Evolutionary conservation across 1,140 invertebrate genomes (phyloP).

Genomic region (Maconellicoccus hirsutus): DNA sequence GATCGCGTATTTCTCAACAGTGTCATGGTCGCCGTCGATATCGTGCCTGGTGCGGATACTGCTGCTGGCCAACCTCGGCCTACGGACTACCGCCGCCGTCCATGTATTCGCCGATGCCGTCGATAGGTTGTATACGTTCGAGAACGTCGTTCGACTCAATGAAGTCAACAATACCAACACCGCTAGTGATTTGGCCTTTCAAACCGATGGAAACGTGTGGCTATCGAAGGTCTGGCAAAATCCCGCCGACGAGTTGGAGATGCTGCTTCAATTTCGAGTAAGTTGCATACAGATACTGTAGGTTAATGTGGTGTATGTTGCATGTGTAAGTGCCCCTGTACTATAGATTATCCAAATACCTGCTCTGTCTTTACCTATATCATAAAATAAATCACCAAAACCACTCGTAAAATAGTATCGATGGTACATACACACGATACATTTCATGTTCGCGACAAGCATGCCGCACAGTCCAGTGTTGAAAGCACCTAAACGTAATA

Average conservation of each 20-base stretch:
- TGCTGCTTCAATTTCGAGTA: not conserved
- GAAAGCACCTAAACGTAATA: too few species aligned
- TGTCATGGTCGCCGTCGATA: not conserved
- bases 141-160: not conserved
- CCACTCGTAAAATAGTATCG: too few species aligned
- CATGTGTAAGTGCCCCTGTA: too few species aligned
- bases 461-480: not conserved
- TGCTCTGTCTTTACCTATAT: too few species aligned
- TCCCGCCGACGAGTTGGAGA: not conserved
- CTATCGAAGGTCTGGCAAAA: not conserved
- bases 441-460: not conserved
- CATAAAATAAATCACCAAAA: too few species aligned
- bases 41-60: not conserved
- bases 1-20: not conserved
- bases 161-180: not conserved
- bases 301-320: too few species aligned
- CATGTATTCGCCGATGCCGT: not conserved
- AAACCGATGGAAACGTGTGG: not conserved
- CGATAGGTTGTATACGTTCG: not conserved
- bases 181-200: not conserved
- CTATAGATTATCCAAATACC: too few species aligned
- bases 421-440: too few species aligned
- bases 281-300: too few species aligned
- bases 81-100: too few species aligned
- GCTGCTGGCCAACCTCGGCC: too few species aligned